phyloP scores from a whole-genome alignment of 2,113 vertebrate genomes.

The Leptodactylus fuscus region DNA sequence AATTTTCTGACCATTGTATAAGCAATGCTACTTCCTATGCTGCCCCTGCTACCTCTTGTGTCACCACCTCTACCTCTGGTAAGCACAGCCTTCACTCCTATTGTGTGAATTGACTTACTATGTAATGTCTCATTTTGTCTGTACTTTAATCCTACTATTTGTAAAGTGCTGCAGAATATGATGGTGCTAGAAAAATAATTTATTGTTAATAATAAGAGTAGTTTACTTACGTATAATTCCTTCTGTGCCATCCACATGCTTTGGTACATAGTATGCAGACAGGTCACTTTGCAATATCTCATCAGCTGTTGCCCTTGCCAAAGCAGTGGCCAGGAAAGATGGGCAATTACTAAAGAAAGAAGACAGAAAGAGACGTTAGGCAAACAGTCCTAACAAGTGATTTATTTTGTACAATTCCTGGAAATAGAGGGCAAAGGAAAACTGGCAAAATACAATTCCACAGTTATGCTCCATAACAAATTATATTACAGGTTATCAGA shows the following conservation, averaged over 20 bases:
- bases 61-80: no score
- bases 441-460: slow-evolving; percentile 44
- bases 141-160: no score
- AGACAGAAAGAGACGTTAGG: slow-evolving; percentile 59
- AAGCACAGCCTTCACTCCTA: no score
- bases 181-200: no score
- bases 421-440: slow-evolving; percentile 48
- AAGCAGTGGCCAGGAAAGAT: slow-evolving; percentile 92
- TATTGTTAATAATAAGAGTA: no score
- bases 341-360: slow-evolving; percentile 88
- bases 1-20: no score
- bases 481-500: slow-evolving; percentile 52
- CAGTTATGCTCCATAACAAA: slow-evolving; percentile 42
- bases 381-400: slow-evolving; percentile 56
- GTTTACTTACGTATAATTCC: slow-evolving; percentile 87
- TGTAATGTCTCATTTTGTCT: no score
- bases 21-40: no score
- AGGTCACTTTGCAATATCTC: slow-evolving; percentile 91
- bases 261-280: slow-evolving; percentile 83
- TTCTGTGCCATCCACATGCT: slow-evolving; percentile 82
- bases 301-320: slow-evolving; percentile 91
- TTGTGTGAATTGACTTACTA: no score
- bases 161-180: no score
- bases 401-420: slow-evolving; percentile 39
- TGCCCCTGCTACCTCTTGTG: no score